Percentiles rank a stretch among this genome's conserved stretches.
These are phyloP conservation scores for Agrotis puta DNA, from an alignment of 2,888 invertebrate species.

Conservation along the genomic window DNA sequence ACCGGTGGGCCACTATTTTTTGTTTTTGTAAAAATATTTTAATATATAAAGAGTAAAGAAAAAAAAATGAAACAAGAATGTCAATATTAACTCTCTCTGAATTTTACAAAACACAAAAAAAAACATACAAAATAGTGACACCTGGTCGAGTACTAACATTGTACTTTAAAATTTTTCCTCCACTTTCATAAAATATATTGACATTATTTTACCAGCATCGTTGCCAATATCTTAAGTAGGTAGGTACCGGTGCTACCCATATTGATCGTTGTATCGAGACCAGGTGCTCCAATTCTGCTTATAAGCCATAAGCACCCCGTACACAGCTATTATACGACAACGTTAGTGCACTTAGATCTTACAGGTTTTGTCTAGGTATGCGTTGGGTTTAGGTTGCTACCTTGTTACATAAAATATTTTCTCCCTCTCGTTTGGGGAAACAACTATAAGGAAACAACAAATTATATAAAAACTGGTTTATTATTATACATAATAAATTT, in stretches of 20 bases:
- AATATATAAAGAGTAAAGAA: no score
- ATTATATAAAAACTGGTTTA: no score
- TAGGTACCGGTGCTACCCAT: not conserved
- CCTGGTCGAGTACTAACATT: not conserved
- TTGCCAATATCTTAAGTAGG: slow-evolving; percentile 22
- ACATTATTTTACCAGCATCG: slow-evolving; percentile 7
- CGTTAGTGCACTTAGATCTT: slow-evolving; percentile 6
- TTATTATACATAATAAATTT: no score
- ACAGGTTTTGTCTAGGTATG: not conserved
- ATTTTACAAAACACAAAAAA: no score
- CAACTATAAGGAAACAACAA: no score
- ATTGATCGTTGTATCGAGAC: slow-evolving; percentile 12
- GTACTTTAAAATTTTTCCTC: not conserved
- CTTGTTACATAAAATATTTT: no score
- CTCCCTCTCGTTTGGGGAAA: no score
- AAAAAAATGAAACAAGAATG: no score
- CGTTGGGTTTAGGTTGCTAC: not conserved
- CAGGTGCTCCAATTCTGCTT: slow-evolving; percentile 44
- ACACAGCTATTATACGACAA: not conserved
- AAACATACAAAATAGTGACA: not conserved
- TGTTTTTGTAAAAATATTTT: no score
- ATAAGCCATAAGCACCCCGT: slow-evolving; percentile 24
- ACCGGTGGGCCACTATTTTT: no score
- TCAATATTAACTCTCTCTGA: no score
- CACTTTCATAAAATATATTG: not conserved